These are phyloP conservation scores for Gambusia holbrooki DNA, from an alignment of 2,113 vertebrate species.

Conservation along the genomic window DNA sequence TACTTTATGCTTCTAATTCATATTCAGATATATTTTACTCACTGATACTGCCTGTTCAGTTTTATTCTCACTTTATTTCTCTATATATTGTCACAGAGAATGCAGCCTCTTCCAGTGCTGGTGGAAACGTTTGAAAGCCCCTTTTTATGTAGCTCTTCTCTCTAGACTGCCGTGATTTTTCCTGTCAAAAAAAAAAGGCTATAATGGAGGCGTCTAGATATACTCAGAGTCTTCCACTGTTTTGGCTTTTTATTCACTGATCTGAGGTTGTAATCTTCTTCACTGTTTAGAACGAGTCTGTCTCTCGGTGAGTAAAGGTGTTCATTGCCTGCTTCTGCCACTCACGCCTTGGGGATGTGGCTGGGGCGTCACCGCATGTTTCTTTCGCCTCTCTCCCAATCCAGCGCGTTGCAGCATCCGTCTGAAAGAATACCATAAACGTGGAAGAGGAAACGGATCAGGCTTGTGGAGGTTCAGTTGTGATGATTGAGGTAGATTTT, in stretches of 20 bases:
- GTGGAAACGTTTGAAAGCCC: slow-evolving; percentile 10
- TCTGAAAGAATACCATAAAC: slow-evolving; percentile 30
- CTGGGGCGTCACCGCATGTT: neutral
- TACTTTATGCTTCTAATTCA: slow-evolving; percentile 35
- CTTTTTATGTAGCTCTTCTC: slow-evolving; percentile 20
- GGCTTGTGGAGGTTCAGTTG: neutral
- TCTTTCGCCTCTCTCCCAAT: slow-evolving; percentile 6
- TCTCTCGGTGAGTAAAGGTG: slow-evolving; percentile 18
- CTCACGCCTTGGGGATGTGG: slow-evolving; percentile 5
- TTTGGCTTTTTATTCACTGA: slow-evolving; percentile 8
- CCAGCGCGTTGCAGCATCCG: slow-evolving; percentile 2
- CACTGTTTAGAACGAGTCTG: slow-evolving; percentile 15
- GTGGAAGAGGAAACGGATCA: slow-evolving; percentile 1
- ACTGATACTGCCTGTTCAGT: slow-evolving; percentile 21
- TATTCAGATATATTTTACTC: slow-evolving; percentile 39
- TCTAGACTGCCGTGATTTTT: slow-evolving; percentile 1
- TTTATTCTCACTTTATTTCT: slow-evolving; percentile 22
- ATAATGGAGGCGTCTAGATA: neutral
- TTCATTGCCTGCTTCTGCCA: slow-evolving; percentile 8
- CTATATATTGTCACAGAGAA: slow-evolving; percentile 20
- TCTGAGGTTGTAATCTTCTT: slow-evolving; percentile 21
- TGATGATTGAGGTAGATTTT: no score
- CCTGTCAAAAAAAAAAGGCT: slow-evolving; percentile 6
- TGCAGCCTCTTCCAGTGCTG: neutral
- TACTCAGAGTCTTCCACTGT: slow-evolving; percentile 18